Base-by-base conservation (phyloP, 1,140 invertebrate species). In the Danaus plexippus region DNA sequence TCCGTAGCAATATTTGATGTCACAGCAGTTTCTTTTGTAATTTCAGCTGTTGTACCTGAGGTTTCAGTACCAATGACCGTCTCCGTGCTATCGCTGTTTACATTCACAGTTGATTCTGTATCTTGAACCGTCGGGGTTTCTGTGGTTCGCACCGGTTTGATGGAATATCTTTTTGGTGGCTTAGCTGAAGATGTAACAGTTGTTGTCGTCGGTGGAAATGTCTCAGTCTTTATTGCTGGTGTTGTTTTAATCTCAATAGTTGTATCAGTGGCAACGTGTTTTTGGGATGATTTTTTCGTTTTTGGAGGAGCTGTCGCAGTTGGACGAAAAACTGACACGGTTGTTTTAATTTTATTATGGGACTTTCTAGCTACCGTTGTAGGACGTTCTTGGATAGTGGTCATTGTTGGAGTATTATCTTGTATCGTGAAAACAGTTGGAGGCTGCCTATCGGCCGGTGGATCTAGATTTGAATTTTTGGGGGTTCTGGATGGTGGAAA, bases 401-500 rank as follows among this genome's bases (percentile, higher is more conserved):
- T 78, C 53, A 80, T 72, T 11, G 72, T 76, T 0, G 70, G 68
- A 4, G 67, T 77, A 47, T 75, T 72, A 40, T 75, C 73, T n/a
- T 70, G 12, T 4, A 72, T 77, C 9, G 73, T 71, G 59, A 73
- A 65, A 32, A 63, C 18, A 9, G 66, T 79, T 9, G 71, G 73
- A 1, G 80, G 78, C 18, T 75, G 78, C 67, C 68, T 66, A 57
- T 85, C 75, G 32, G 77, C 71, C 55, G 72, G 72, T 46, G 77
- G 80, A 40, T 85, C 85, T 48, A 83, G 55, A 46, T 74, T 84
- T 5, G 85, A 85, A 55, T 87, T 81, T 70, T 88, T 88, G 11
- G 86, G 80, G 9, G 83, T 87, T 54, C 87, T 70, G 48, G 87
- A 88, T 9, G 85, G 77, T 9, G 87, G 87, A 65, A 88, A 88